phyloP scores from a whole-genome alignment of 2,888 invertebrate species.

The Agrochola lota region DNA sequence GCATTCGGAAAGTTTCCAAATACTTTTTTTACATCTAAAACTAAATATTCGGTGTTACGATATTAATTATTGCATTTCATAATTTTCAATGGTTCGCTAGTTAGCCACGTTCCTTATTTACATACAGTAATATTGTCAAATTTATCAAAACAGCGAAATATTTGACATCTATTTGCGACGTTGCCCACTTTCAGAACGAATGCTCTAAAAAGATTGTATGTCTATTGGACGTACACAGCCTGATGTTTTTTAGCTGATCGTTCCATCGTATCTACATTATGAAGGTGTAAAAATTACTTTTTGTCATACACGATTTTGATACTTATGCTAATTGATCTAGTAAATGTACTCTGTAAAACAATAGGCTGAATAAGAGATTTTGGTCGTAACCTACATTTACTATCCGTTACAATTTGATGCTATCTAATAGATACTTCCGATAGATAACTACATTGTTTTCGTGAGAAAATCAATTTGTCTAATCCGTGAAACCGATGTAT shows the following conservation, averaged over 20 bases:
- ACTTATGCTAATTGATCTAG: neutral
- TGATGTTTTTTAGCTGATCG: neutral
- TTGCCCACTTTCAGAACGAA: no score
- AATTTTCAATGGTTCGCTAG: no score
- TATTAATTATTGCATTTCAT: no score
- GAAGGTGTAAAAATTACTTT: neutral
- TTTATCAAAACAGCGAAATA: no score
- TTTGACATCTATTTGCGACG: no score
- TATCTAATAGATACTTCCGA: constrained; percentile 67
- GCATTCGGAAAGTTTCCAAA: no score
- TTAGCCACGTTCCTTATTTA: no score
- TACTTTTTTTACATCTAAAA: no score
- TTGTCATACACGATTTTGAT: neutral
- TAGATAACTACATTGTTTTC: constrained; percentile 64
- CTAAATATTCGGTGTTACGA: no score
- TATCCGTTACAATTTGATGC: constrained; percentile 66
- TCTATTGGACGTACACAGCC: neutral
- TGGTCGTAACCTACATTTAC: constrained; percentile 54
- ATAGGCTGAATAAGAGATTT: constrained; percentile 29
- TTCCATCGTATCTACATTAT: neutral
- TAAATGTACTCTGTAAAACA: constrained; percentile 29
- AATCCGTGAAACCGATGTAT: constrained; percentile 23
- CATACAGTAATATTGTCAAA: no score
- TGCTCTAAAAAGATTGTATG: neutral
- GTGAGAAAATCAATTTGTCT: constrained; percentile 57